Conservation (phyloP, 2,113 vertebrate species). For the Diphyllodes magnificus region DNA sequence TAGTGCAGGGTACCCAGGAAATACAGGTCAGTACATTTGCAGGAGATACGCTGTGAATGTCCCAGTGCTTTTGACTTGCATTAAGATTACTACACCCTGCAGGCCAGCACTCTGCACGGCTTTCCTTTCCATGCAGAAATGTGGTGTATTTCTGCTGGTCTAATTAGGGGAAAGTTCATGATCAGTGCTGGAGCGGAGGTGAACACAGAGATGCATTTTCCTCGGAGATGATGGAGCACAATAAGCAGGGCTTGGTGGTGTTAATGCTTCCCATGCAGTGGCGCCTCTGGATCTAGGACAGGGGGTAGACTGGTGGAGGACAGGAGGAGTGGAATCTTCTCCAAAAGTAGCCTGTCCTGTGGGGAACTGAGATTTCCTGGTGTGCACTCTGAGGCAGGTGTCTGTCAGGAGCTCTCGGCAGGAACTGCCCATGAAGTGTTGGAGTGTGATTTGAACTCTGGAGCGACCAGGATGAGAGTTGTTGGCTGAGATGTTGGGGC, state of each 20-base stretch:
- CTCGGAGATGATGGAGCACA: neutral
- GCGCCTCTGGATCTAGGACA: neutral
- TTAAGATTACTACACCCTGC: neutral
- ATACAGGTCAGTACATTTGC: neutral
- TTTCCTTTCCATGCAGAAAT: neutral
- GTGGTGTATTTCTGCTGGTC: neutral
- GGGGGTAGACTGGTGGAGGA: neutral
- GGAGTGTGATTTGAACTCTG: neutral
- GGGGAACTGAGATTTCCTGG: neutral
- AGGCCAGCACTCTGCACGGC: neutral
- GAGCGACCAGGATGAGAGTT: neutral
- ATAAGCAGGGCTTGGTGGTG: neutral
- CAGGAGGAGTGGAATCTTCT: neutral
- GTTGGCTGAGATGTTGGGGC: neutral
- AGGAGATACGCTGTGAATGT: neutral
- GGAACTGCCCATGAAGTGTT: accelerated
- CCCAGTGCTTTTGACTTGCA: neutral
- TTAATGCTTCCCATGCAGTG: neutral
- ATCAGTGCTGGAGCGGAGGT: neutral
- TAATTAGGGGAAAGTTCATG: neutral
- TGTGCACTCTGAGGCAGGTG: neutral
- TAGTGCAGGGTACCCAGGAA: neutral
- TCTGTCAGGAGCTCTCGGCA: neutral
- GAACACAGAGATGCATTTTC: neutral
- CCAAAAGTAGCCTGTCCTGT: neutral